Evolutionary conservation across 2,113 vertebrate species (phyloP).

Genomic region (Circaetus cinerascens): DNA sequence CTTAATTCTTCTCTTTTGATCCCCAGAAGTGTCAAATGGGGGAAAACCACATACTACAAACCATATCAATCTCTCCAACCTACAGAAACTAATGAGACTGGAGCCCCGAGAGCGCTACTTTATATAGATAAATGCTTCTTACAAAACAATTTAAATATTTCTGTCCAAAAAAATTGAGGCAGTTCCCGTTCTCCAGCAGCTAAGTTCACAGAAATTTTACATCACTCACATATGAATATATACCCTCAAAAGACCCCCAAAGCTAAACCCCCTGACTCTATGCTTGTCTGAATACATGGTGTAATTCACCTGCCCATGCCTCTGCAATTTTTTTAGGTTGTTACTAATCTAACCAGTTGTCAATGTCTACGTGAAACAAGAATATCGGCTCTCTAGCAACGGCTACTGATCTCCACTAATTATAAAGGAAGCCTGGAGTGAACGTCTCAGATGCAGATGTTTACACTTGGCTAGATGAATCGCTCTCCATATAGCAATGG

Average conservation of each 20-base stretch:
- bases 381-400: not conserved
- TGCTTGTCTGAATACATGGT: not conserved
- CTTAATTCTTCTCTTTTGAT: not conserved
- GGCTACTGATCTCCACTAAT: not conserved
- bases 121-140: not conserved
- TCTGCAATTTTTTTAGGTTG: not conserved
- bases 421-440: not conserved
- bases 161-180: not conserved
- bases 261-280: not conserved
- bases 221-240: not conserved
- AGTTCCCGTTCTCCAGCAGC: not conserved
- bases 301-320: not conserved
- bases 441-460: not conserved
- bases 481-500: not conserved
- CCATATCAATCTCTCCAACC: not conserved
- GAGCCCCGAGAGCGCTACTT: not conserved
- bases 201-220: not conserved
- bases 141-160: not conserved
- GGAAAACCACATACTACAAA: not conserved
- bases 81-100: not conserved
- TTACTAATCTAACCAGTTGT: not conserved
- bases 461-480: not conserved
- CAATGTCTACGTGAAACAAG: not conserved
- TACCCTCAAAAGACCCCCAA: not conserved
- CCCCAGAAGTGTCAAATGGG: not conserved